Evolutionary conservation across 92 coral and sea anemone genomes (phyloP), one percentile per base, ranked within the genome.

Genomic region (Porites cylindrica): DNA sequence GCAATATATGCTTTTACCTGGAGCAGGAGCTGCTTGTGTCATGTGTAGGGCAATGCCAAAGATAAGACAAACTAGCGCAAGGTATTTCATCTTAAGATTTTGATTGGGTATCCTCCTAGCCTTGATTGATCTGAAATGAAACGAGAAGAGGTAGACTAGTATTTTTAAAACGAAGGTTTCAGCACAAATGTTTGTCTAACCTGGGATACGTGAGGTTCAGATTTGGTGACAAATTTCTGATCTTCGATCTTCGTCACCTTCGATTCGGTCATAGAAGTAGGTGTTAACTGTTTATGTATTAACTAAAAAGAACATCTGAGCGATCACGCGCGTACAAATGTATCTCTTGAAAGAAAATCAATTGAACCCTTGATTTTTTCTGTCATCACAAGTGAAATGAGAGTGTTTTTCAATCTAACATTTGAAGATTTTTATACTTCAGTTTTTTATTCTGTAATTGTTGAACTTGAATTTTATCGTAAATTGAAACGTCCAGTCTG

Each of bases 51-150:
- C 89, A 61, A 94, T 86, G 51, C 98, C 96, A 70, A 95, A 76
- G 80, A 95, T 90, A 80, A 95, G 91, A 81, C 94, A 95, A 65
- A 95, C 69, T 26, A 91, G 79, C 13, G 93, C 72, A 75, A 95
- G 88, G 90, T 87, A 90, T 77, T 95, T 95, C 98, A 95, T 94
- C 72, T 78, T 93, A 51, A 8, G 64, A 70, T 19, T 17, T 12
- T 59, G 16, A 43, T 56, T 65, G 18, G 60, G 29, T 71, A 71
- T 71, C 68, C 32, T 66, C 24, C 13, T 71, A 76, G 89, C 71
- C 79, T 16, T 72, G 47, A 38, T 38, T 38, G 47, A 38, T 38
- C 47, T 38, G 47, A 38, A 38, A 38, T 38, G 47, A 38, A 38
- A 38, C 47, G 47, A 58, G 20, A 18, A 78, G 47, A 56, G 13